Evolutionary conservation across 2,888 invertebrate species (phyloP).

Genomic region (Scrobipalpa atriplicella): DNA sequence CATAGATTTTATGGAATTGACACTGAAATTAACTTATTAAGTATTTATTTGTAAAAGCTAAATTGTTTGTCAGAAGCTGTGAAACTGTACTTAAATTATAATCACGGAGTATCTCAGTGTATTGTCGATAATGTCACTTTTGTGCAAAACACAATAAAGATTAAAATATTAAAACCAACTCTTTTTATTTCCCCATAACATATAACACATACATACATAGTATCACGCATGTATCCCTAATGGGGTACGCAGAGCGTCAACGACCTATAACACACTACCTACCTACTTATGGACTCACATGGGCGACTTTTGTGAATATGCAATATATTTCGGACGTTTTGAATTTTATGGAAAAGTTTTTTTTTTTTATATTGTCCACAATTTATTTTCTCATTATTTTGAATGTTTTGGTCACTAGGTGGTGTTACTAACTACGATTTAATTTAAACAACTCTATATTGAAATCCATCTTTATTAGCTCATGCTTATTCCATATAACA

Average conservation of each 20-base stretch:
- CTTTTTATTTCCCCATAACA: not conserved
- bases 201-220: too few species aligned
- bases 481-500: not conserved
- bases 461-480: conserved; percentile 2
- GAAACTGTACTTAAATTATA: conserved; percentile 78
- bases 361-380: too few species aligned
- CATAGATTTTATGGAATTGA: conserved; percentile 66
- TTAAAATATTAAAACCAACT: conserved; percentile 32
- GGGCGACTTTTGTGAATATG: too few species aligned
- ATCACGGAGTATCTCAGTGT: conserved; percentile 76
- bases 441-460: not conserved
- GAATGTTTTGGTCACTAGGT: too few species aligned
- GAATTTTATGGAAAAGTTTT: too few species aligned
- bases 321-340: too few species aligned
- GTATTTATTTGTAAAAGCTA: conserved; percentile 49
- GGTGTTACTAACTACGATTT: not conserved
- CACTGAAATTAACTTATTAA: conserved; percentile 46
- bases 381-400: too few species aligned
- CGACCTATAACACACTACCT: too few species aligned
- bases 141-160: conserved; percentile 75
- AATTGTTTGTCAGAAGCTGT: conserved; percentile 74
- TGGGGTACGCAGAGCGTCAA: too few species aligned
- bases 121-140: conserved; percentile 74
- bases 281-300: too few species aligned
- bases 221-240: too few species aligned